Evolutionary conservation across 2,113 vertebrate genomes (phyloP).

Genomic region (Oryzias celebensis): DNA sequence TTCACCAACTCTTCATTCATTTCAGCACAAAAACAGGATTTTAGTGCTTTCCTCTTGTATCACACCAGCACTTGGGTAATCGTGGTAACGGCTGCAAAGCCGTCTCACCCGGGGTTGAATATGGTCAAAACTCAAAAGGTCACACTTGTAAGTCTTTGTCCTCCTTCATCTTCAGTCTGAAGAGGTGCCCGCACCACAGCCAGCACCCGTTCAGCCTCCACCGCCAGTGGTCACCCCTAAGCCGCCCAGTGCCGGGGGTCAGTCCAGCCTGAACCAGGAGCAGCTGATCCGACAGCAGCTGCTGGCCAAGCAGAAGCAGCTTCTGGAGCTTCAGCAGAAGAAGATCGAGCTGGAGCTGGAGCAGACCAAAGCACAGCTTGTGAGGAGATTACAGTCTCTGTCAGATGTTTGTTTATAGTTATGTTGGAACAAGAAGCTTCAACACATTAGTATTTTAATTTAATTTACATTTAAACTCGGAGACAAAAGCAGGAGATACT

Average conservation of each 20-base stretch:
- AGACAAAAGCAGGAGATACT: too few relatives aligned
- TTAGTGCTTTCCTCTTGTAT: too few relatives aligned
- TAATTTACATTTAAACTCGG: too few relatives aligned
- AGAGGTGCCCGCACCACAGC: conserved; percentile 78
- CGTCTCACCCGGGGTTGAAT: too few relatives aligned
- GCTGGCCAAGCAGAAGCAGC: conserved; percentile 96
- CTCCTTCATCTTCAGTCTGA: conserved; percentile 79
- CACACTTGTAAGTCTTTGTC: not conserved
- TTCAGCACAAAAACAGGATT: too few relatives aligned
- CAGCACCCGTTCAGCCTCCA: conserved; percentile 59
- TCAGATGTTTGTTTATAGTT: too few relatives aligned
- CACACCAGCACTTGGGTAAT: too few relatives aligned
- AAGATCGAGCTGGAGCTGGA: conserved; percentile 98
- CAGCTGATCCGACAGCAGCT: conserved; percentile 95
- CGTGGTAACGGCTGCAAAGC: too few relatives aligned
- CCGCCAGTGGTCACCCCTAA: conserved; percentile 50
- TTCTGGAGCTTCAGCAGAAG: conserved; percentile 98
- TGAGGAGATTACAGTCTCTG: conserved; percentile 51
- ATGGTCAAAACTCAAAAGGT: too few relatives aligned
- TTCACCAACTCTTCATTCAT: too few relatives aligned
- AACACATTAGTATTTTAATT: too few relatives aligned
- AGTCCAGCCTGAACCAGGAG: conserved; percentile 92
- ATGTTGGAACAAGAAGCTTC: too few relatives aligned
- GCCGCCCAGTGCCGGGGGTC: conserved; percentile 73
- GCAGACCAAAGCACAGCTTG: conserved; percentile 97